Conservation (phyloP, 2,113 vertebrate genomes). For the Prochilodus magdalenae region DNA sequence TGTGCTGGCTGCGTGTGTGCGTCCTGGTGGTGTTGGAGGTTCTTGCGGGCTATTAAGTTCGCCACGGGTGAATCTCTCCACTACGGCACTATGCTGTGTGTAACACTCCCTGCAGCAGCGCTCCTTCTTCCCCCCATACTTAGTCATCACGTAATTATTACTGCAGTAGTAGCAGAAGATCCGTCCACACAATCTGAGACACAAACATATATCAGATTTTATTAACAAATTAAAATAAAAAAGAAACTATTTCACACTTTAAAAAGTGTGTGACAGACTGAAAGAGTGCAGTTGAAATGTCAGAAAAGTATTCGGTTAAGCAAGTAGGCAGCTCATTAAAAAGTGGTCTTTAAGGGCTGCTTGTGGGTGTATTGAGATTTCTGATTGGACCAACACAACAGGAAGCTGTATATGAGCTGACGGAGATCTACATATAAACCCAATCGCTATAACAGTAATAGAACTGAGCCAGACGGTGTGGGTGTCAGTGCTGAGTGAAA, state of each 20-base stretch:
- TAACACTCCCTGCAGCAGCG: slow-evolving; percentile 92
- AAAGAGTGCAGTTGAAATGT: too few species aligned
- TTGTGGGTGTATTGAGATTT: too few species aligned
- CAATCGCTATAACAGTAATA: not conserved
- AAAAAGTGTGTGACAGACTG: too few species aligned
- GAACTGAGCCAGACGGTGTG: not conserved
- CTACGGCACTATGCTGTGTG: slow-evolving; percentile 77
- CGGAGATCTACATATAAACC: not conserved
- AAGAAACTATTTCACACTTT: too few species aligned
- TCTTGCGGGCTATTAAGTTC: slow-evolving; percentile 68
- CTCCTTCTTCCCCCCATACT: slow-evolving; percentile 86
- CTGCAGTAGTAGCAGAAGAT: slow-evolving; percentile 98
- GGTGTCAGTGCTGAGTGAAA: not conserved
- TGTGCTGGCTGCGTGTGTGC: slow-evolving; percentile 46
- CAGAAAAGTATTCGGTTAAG: too few species aligned
- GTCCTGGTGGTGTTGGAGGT: slow-evolving; percentile 49
- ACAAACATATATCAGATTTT: not conserved
- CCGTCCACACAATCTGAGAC: slow-evolving; percentile 85
- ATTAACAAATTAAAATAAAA: too few species aligned
- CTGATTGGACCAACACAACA: not conserved
- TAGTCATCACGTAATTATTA: slow-evolving; percentile 87
- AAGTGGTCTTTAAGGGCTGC: too few species aligned
- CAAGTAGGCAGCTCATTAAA: too few species aligned
- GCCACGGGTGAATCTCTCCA: slow-evolving; percentile 73
- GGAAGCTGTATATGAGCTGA: not conserved